Evolutionary conservation across 2,888 invertebrate genomes (phyloP).

Genomic region (Drymonia ruficornis): DNA sequence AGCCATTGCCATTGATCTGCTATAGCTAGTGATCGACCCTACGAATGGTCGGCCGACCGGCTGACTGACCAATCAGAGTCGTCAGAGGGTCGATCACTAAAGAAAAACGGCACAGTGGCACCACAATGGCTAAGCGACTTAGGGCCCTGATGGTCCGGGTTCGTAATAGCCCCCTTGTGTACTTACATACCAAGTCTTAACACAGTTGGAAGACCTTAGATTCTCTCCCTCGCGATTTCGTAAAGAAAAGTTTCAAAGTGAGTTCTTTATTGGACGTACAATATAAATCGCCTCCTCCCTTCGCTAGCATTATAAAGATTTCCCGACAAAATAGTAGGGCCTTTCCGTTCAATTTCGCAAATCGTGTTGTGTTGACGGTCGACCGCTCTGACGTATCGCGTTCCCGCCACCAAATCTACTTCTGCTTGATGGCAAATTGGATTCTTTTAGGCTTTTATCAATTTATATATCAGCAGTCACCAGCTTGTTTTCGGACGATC

Average conservation of each 20-base stretch:
- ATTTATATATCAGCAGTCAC: slow-evolving; percentile 24
- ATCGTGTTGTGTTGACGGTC: slow-evolving; percentile 58
- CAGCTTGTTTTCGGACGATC: background rate
- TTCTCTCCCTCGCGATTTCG: too few species aligned
- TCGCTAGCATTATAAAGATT: slow-evolving; percentile 60
- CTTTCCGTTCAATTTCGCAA: slow-evolving; percentile 71
- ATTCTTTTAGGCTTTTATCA: slow-evolving; percentile 48
- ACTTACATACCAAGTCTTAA: too few species aligned
- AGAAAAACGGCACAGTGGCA: too few species aligned
- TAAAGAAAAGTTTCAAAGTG: slow-evolving; percentile 25
- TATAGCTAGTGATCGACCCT: too few species aligned
- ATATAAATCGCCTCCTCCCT: slow-evolving; percentile 40
- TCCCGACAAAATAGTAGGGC: slow-evolving; percentile 60
- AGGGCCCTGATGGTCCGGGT: too few species aligned
- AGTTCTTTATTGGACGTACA: slow-evolving; percentile 35
- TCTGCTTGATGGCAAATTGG: slow-evolving; percentile 60
- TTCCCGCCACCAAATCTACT: slow-evolving; percentile 50
- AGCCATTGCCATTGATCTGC: too few species aligned
- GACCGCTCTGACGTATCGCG: slow-evolving; percentile 58
- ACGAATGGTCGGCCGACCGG: too few species aligned
- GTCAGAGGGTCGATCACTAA: too few species aligned
- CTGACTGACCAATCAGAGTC: too few species aligned
- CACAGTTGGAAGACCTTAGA: too few species aligned
- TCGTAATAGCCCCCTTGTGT: too few species aligned
- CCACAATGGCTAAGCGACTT: too few species aligned